Evolutionary conservation across 2,113 vertebrate genomes (phyloP).

Genomic region (Cryptomyrus ogoouensis): DNA sequence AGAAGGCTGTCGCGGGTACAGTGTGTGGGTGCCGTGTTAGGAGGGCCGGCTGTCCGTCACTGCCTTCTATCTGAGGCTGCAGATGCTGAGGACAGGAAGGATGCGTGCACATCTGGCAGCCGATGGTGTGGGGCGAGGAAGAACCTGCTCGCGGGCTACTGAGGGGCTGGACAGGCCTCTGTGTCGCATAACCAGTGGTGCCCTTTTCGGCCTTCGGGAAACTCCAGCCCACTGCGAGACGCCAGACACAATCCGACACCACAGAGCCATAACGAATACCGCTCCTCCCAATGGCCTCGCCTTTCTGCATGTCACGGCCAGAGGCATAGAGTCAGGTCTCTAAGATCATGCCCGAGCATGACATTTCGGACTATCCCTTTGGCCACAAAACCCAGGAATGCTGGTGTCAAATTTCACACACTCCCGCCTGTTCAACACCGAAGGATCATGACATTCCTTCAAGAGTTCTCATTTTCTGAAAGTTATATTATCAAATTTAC

Average conservation of each 20-base stretch:
- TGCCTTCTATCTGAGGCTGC: background rate
- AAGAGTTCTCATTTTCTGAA: background rate
- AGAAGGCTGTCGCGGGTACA: background rate
- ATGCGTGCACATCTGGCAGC: background rate
- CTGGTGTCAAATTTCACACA: background rate
- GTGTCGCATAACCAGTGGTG: background rate
- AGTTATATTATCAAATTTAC: background rate
- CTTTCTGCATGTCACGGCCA: background rate
- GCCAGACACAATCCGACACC: background rate
- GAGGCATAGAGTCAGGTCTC: background rate
- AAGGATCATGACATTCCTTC: no score
- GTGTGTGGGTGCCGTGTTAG: background rate
- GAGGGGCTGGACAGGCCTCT: background rate
- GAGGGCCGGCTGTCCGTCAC: background rate
- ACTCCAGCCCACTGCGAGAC: background rate
- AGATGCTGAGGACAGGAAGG: background rate
- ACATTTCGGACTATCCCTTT: background rate
- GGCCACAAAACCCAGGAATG: slow-evolving; percentile 1
- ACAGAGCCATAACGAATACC: background rate
- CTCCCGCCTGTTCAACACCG: background rate
- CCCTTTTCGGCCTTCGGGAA: background rate
- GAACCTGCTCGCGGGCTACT: background rate
- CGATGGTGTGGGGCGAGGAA: background rate
- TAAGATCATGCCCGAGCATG: background rate
- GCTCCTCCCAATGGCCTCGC: background rate